A percentile compares a stretch with the other conserved stretches of the same genome.
phyloP scores from a whole-genome alignment of 2,113 vertebrate genomes.

The Limnothrissa miodon region DNA sequence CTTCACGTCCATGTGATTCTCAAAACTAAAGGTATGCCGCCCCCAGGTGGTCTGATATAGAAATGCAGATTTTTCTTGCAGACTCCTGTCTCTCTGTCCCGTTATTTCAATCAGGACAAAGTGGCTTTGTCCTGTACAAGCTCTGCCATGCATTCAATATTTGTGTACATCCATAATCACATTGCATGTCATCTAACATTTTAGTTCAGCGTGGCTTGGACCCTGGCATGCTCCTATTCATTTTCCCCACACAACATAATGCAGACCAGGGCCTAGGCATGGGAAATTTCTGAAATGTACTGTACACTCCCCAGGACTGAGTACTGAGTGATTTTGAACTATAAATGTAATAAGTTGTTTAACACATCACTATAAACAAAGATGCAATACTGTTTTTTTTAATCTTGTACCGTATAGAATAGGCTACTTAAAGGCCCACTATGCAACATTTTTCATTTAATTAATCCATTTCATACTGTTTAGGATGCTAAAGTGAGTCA shows the following conservation, averaged over 20 bases:
- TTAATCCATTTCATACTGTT: no score
- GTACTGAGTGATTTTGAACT: no score
- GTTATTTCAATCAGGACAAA: background rate
- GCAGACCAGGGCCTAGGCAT: background rate
- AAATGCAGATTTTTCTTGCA: background rate
- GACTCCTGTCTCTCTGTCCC: background rate
- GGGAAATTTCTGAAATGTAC: no score
- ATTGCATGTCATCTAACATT: background rate
- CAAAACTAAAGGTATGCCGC: background rate
- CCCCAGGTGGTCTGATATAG: background rate
- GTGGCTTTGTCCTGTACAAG: background rate
- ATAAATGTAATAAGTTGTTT: no score
- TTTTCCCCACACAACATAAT: background rate
- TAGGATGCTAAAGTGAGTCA: no score
- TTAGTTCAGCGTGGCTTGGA: background rate
- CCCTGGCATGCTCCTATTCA: background rate
- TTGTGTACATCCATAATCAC: background rate
- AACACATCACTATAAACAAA: no score
- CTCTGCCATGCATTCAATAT: background rate
- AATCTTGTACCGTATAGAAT: no score
- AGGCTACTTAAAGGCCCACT: no score
- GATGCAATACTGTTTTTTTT: no score
- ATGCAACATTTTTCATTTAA: no score
- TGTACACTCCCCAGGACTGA: no score
- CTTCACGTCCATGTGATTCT: background rate